Evolutionary conservation across 2,113 vertebrate species (phyloP).

Genomic region (Hemichromis elongatus): DNA sequence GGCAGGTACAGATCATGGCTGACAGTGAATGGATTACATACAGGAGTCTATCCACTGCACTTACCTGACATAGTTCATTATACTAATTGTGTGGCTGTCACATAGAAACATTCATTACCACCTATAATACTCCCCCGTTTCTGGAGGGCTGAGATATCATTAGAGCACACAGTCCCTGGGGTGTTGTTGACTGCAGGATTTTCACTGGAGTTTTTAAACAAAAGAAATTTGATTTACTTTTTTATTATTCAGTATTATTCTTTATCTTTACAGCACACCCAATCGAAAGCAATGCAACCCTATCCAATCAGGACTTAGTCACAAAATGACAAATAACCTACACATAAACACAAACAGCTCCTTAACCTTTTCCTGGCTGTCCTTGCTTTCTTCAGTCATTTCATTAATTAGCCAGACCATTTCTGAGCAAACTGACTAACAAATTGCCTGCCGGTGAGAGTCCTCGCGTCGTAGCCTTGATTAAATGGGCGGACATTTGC

Average conservation of each 20-base stretch:
- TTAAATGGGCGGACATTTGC: conserved; percentile 79
- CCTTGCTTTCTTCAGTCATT: conserved; percentile 71
- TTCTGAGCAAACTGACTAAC: conserved; percentile 59
- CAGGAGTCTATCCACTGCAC: background rate
- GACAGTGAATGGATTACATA: background rate
- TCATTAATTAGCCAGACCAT: conserved; percentile 71
- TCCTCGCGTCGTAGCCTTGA: conserved; percentile 66
- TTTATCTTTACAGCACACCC: conserved; percentile 22
- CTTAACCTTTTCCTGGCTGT: conserved; percentile 62
- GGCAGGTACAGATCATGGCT: background rate
- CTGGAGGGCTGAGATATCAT: background rate
- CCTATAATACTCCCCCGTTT: background rate
- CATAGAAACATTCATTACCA: background rate
- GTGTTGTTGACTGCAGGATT: conserved; percentile 21
- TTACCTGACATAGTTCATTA: background rate
- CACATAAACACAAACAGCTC: conserved; percentile 45
- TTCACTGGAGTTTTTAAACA: conserved; percentile 38
- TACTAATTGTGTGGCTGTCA: background rate
- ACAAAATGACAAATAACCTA: conserved; percentile 43
- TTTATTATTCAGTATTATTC: conserved; percentile 24
- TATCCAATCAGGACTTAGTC: conserved; percentile 39
- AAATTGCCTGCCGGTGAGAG: conserved; percentile 51
- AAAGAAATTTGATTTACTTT: background rate
- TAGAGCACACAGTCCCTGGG: background rate
- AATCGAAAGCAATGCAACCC: conserved; percentile 1